Evolutionary conservation across 2,113 vertebrate species (phyloP).

Genomic region (Barnardius zonarius): DNA sequence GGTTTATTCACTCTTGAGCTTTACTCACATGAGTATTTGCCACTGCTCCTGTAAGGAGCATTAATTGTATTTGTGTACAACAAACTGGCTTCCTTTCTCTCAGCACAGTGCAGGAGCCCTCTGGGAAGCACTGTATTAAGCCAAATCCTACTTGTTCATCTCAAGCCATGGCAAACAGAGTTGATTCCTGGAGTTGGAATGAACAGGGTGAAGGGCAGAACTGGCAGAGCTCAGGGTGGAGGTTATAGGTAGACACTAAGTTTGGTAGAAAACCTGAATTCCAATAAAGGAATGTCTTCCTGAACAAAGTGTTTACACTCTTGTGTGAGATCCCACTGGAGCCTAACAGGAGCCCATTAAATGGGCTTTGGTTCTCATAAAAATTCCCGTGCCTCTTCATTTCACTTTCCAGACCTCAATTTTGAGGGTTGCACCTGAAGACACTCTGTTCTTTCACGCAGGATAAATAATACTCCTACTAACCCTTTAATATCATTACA

Average conservation of each 20-base stretch:
- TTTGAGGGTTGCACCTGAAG: not conserved
- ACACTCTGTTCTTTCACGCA: not conserved
- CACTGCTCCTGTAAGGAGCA: not conserved
- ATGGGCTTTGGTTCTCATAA: not conserved
- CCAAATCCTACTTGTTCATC: not conserved
- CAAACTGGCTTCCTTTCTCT: not conserved
- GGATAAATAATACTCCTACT: not conserved
- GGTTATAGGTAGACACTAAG: not conserved
- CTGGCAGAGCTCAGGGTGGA: not conserved
- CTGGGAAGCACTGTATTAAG: not conserved
- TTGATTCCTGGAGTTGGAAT: not conserved
- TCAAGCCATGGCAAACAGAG: not conserved
- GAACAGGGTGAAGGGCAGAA: not conserved
- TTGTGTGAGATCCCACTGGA: not conserved
- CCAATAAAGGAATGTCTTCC: not conserved
- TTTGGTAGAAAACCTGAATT: not conserved
- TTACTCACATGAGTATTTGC: not conserved
- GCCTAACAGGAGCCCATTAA: not conserved
- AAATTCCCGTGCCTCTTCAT: too few species aligned
- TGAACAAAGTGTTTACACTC: not conserved
- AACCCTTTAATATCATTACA: not conserved
- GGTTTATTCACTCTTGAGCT: not conserved
- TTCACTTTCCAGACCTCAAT: not conserved
- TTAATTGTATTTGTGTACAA: fast-evolving
- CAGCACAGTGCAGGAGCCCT: not conserved